A percentile compares a stretch with the other conserved stretches of the same genome.
These are phyloP conservation scores for Apomyelois bistriatella DNA, from an alignment of 2,888 invertebrate species.

Conservation along the genomic window DNA sequence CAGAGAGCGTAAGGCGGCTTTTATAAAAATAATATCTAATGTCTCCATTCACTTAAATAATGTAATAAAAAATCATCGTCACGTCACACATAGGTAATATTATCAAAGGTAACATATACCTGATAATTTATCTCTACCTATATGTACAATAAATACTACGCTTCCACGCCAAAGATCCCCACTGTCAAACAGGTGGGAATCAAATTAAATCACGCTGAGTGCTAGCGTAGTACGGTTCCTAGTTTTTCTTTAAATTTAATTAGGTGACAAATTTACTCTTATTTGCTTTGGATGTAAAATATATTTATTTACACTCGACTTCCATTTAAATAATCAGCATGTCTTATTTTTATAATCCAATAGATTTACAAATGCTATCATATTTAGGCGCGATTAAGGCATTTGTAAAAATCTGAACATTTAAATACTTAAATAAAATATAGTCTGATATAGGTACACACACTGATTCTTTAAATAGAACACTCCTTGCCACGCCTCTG, in stretches of 20 bases:
- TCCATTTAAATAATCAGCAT: background rate
- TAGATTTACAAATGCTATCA: background rate
- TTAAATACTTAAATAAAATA: background rate
- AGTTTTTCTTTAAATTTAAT: constrained; percentile 15
- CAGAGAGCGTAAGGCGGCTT: constrained; percentile 39
- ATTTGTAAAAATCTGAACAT: background rate
- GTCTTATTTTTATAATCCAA: background rate
- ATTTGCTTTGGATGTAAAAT: constrained; percentile 22
- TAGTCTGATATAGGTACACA: background rate
- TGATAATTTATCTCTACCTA: constrained; percentile 15
- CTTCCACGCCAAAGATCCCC: constrained; percentile 28
- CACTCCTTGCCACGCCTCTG: background rate
- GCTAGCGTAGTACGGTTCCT: constrained; percentile 21
- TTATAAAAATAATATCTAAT: constrained; percentile 57
- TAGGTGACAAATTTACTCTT: background rate
- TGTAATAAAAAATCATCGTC: constrained; percentile 11
- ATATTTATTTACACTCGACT: constrained; percentile 38
- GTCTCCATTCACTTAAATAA: constrained; percentile 25
- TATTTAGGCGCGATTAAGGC: background rate
- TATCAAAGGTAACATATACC: background rate
- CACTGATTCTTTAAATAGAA: background rate
- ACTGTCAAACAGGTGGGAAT: constrained; percentile 9
- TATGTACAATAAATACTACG: constrained; percentile 22
- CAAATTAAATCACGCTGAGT: constrained; percentile 21
- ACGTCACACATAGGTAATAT: background rate